Conservation (phyloP, 2,113 vertebrate genomes). For the Neolamprologus cancellatus region DNA sequence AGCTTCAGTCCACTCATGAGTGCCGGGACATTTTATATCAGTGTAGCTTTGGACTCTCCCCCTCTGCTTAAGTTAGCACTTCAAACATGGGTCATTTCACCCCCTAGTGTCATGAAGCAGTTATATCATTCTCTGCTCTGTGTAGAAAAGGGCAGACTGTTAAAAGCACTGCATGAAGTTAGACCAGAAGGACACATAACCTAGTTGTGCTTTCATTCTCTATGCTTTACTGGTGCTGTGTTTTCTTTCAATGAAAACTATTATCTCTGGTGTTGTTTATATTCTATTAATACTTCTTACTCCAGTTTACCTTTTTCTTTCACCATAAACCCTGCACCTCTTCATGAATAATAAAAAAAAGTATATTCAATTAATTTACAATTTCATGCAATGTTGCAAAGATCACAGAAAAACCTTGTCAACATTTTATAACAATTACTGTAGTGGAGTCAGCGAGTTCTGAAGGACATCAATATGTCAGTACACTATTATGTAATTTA, state of each 20-base stretch:
- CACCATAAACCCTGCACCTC: background rate
- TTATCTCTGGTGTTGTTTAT: background rate
- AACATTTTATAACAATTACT: background rate
- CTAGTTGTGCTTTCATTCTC: background rate
- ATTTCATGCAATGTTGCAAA: background rate
- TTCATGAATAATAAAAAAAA: background rate
- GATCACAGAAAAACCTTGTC: background rate
- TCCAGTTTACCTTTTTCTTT: background rate
- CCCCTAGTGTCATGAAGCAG: slow-evolving; percentile 27
- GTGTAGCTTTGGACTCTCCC: background rate
- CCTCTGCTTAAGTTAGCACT: background rate
- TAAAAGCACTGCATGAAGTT: background rate
- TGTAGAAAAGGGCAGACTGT: background rate
- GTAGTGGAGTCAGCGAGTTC: background rate
- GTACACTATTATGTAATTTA: background rate
- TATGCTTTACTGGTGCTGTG: background rate
- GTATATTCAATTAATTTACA: background rate
- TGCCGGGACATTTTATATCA: background rate
- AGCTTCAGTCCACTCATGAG: background rate
- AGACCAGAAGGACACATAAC: background rate
- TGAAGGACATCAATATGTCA: slow-evolving; percentile 13
- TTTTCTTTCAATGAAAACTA: background rate
- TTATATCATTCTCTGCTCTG: slow-evolving; percentile 3
- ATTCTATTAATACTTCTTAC: background rate
- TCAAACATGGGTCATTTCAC: slow-evolving; percentile 28